Evolutionary conservation across 2,888 invertebrate genomes (phyloP), one percentile per base, ranked within the genome.

Genomic region (Drosophila peninsularis): DNA sequence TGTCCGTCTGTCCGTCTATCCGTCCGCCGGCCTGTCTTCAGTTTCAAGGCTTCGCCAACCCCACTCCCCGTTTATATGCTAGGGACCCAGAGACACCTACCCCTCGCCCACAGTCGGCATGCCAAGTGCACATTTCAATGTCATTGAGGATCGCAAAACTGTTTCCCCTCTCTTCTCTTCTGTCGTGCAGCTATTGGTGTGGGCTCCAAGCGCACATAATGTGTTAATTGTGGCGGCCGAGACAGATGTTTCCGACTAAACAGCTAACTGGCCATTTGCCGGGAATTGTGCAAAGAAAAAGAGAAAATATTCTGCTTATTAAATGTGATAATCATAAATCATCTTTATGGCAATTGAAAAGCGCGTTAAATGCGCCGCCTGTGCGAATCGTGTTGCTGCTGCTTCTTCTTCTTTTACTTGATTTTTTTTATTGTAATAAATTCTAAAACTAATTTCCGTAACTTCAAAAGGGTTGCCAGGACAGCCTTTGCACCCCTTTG

Each of bases 391-490:
- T 30, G 34, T 14, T 41, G 44, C 45, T 52, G 21, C 45, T 50
- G 17, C 19, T 58, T 27, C 39, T 32, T 55, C 11, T 52, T 57
- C 11, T 32, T 60, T 58, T 36, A 21, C 17, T 21, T 14, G 19
- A 2, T 34, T 50, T 62, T 62, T 62, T 72, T 57, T 71, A 57
- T 73, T 68, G 79, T 80, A 78, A 90, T 90, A 90, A 91, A 91
- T 90, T 90, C 65, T 82, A 80, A 83, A 90, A 90, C 91, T 91
- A 90, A 91, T 91, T 90, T 91, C 78, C 85, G 71, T 68, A 61
- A 60, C 73, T 65, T 64, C 62, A 55, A 63, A 63, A 47, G 21
- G 56, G 73, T 74, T 62, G 63, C 36, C 36, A 52, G 39, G 30
- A 30, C 13, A 27, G 53, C 45, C 30, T 32, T 17, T 63, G 64